phyloP scores from a whole-genome alignment of 2,797 vertebrate genomes.

The Ptychadena robeensis region DNA sequence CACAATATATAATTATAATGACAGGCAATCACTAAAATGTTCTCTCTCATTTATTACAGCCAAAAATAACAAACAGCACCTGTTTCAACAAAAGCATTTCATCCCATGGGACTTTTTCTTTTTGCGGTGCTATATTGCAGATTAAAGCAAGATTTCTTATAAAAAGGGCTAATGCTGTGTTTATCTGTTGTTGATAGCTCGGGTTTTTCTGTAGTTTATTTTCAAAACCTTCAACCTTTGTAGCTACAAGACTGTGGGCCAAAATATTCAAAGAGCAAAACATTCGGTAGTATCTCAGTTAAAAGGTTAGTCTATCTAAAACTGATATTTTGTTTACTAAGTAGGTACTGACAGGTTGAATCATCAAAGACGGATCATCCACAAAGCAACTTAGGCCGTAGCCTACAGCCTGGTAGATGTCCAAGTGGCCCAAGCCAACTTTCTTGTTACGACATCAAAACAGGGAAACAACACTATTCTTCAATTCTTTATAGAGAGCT shows the following conservation, averaged over 20 bases:
- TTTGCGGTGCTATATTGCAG: constrained; percentile 18
- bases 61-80: constrained; percentile 55
- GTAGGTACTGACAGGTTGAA: neutral
- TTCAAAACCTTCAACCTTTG: neutral
- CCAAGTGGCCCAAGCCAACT: no score
- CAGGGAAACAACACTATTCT: no score
- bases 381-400: no score
- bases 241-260: neutral
- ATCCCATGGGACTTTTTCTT: constrained; percentile 41
- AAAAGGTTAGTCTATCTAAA: neutral
- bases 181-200: constrained; percentile 29
- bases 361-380: no score
- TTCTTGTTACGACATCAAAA: no score
- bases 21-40: constrained; percentile 43
- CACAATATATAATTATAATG: constrained; percentile 52
- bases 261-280: neutral
- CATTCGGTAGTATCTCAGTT: neutral
- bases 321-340: neutral
- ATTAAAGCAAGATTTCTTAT: constrained; percentile 31
- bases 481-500: no score
- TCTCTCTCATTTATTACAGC: constrained; percentile 44
- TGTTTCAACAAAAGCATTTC: constrained; percentile 45
- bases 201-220: constrained; percentile 8
- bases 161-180: constrained; percentile 26
- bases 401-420: no score